These are phyloP conservation scores for Delia radicum DNA, from an alignment of 1,140 invertebrate genomes.

Conservation along the genomic window DNA sequence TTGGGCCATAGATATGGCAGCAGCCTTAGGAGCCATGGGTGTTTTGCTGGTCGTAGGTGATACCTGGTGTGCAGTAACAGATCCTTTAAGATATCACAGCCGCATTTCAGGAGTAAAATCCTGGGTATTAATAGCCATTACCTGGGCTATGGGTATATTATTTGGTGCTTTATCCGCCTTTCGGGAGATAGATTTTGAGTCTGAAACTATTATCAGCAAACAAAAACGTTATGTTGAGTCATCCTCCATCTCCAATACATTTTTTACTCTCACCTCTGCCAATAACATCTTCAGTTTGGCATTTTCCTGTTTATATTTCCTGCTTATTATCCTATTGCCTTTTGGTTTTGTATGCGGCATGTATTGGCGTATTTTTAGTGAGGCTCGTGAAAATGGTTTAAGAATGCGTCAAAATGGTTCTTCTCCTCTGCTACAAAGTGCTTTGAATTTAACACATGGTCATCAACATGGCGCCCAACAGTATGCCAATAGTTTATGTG, in stretches of 20 bases:
- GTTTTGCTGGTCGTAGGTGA: slow-evolving; percentile 82
- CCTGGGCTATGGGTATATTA: slow-evolving; percentile 66
- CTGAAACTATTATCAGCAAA: slow-evolving; percentile 39
- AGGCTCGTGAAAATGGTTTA: slow-evolving; percentile 69
- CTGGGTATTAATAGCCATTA: slow-evolving; percentile 66
- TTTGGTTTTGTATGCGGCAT: slow-evolving; percentile 69
- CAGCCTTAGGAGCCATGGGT: slow-evolving; percentile 61
- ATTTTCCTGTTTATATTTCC: slow-evolving; percentile 57
- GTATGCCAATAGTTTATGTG: slow-evolving; percentile 50
- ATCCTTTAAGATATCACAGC: slow-evolving; percentile 80
- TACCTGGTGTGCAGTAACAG: slow-evolving; percentile 83
- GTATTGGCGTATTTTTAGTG: slow-evolving; percentile 71
- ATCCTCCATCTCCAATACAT: slow-evolving; percentile 27
- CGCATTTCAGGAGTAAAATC: slow-evolving; percentile 73
- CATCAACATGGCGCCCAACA: slow-evolving; percentile 51
- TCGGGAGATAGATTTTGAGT: slow-evolving; percentile 47
- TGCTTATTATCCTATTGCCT: slow-evolving; percentile 67
- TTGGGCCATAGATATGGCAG: slow-evolving; percentile 53
- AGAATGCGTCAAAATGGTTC: slow-evolving; percentile 68
- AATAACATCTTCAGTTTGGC: slow-evolving; percentile 47
- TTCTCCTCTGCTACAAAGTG: slow-evolving; percentile 58
- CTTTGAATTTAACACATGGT: slow-evolving; percentile 50
- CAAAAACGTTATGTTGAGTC: slow-evolving; percentile 39
- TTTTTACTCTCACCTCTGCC: slow-evolving; percentile 36
- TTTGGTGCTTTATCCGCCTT: slow-evolving; percentile 60